A percentile compares a stretch with the other conserved stretches of the same genome.
These are phyloP conservation scores for Galeopsomyia nigrocyanea DNA, from an alignment of 2,888 invertebrate species.

Conservation along the genomic window DNA sequence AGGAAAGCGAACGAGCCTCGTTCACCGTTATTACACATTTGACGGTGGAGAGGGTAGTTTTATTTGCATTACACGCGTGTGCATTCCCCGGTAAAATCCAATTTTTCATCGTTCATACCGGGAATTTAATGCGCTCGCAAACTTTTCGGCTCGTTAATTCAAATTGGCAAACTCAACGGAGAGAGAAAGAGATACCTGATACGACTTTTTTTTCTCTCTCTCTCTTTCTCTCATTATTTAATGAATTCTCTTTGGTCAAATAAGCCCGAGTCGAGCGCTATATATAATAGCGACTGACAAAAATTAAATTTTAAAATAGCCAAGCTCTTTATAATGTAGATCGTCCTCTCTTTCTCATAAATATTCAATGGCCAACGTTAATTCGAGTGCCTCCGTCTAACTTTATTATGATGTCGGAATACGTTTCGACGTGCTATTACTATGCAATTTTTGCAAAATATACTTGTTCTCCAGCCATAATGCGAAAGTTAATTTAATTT, in stretches of 20 bases:
- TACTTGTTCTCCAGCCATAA: constrained; percentile 1
- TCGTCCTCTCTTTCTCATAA: constrained; percentile 7
- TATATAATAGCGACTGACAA: neutral
- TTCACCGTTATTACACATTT: no score
- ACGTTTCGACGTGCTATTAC: neutral
- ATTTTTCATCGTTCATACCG: no score
- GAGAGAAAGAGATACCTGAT: no score
- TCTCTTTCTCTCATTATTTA: constrained; percentile 19
- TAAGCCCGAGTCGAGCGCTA: no score
- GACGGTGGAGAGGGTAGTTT: no score
- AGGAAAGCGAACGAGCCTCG: no score
- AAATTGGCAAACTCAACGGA: no score
- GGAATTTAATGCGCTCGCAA: no score
- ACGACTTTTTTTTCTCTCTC: neutral
- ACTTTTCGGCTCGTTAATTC: no score
- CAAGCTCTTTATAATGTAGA: constrained; percentile 26
- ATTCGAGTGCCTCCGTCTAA: constrained; percentile 5
- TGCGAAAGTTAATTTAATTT: constrained; percentile 9
- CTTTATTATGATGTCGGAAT: constrained; percentile 8
- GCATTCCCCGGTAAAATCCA: no score
- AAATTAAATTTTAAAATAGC: constrained; percentile 21
- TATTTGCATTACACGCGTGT: no score
- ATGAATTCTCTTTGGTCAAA: neutral
- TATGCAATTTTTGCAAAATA: constrained; percentile 13
- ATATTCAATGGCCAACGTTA: constrained; percentile 24